Base-by-base conservation (phyloP, 2,888 invertebrate genomes). In the Phalangium opilio region DNA sequence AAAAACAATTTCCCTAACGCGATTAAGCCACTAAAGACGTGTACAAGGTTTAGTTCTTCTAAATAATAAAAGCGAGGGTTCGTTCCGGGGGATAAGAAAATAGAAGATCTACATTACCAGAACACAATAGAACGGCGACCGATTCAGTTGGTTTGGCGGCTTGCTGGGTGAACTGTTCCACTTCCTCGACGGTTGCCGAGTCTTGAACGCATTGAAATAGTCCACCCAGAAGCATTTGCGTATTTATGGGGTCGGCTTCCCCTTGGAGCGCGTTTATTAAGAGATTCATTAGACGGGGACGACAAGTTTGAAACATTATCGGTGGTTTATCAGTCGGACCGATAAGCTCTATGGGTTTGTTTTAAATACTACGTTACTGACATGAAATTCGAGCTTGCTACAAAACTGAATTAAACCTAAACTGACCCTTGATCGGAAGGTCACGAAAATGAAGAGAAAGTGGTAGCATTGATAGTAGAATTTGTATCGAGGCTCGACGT, bases 361-460 rank as follows among this genome's bases (percentile, higher is more conserved):
- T n/a, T n/a, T n/a, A n/a, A n/a, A n/a, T n/a, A n/a, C n/a, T n/a
- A n/a, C n/a, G n/a, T n/a, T n/a, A n/a, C n/a, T n/a, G n/a, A n/a
- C n/a, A n/a, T n/a, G n/a, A n/a, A n/a, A n/a, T n/a, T n/a, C n/a
- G n/a, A n/a, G n/a, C n/a, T n/a, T n/a, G n/a, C n/a, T n/a, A n/a
- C n/a, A n/a, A n/a, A n/a, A n/a, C n/a, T n/a, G n/a, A n/a, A n/a
- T n/a, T n/a, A n/a, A n/a, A n/a, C n/a, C n/a, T n/a, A n/a, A n/a
- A n/a, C n/a, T 33, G 44, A 68, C 68, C 63, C 61, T 64, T 64
- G 47, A 70, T 67, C 49, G 64, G 60, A 21, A 69, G 59, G 49
- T 64, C 61, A 63, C 76, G 83, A 64, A 90, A 95, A 70, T 96
- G 93, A 49, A 93, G 74, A 0, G 98, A 96, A 61, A 96, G 75